Conservation (phyloP, 2,797 vertebrate genomes). For the Neosilurus mollespiculum region DNA sequence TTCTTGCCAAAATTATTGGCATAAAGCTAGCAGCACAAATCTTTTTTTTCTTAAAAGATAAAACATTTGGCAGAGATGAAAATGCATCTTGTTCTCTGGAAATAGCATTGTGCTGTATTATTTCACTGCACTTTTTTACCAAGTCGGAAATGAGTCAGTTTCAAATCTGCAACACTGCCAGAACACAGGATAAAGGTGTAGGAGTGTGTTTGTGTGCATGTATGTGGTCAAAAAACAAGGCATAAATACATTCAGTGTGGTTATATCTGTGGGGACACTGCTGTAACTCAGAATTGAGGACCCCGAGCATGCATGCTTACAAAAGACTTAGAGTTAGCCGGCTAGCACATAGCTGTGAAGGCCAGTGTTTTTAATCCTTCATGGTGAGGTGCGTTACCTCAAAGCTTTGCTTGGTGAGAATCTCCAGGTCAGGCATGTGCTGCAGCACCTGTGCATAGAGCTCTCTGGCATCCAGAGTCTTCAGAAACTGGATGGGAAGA, state of each 20-base stretch:
- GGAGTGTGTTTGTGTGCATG: neutral
- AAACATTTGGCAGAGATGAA: neutral
- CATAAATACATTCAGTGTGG: neutral
- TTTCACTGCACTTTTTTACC: no score
- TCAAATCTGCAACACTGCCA: neutral
- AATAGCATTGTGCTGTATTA: neutral
- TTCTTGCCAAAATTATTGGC: neutral
- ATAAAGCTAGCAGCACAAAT: neutral
- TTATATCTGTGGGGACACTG: neutral
- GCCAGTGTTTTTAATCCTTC: neutral
- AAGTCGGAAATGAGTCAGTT: neutral
- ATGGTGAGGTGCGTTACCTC: slow-evolving; percentile 28
- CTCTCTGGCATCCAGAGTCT: slow-evolving; percentile 89
- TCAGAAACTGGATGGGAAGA: slow-evolving; percentile 77
- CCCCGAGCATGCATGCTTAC: no score
- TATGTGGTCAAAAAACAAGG: neutral
- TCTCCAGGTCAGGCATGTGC: slow-evolving; percentile 86
- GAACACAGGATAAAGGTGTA: neutral
- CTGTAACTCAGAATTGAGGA: neutral
- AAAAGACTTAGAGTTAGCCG: neutral
- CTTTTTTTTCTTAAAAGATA: neutral
- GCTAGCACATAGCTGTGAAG: neutral
- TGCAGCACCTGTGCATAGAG: slow-evolving; percentile 86
- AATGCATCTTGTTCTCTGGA: neutral
- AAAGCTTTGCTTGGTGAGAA: slow-evolving; percentile 71